Evolutionary conservation across 1,140 invertebrate species (phyloP).

Genomic region (Scaptomyza montana): DNA sequence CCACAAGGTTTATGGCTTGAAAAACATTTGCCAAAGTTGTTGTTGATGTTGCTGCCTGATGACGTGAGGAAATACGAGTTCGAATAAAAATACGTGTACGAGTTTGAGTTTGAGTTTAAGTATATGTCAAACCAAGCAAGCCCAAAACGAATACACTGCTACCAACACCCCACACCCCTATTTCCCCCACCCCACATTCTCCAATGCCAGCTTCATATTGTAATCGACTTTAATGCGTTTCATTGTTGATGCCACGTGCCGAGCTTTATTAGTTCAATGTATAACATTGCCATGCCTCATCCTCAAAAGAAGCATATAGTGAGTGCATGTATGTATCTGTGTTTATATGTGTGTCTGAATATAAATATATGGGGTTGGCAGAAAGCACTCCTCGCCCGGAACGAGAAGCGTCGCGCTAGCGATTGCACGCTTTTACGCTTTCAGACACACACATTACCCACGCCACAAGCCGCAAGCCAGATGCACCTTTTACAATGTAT

Average conservation of each 20-base stretch:
- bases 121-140: slow-evolving; percentile 7
- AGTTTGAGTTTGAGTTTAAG: too few species aligned
- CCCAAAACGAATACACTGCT: slow-evolving; percentile 22
- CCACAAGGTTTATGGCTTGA: slow-evolving; percentile 52
- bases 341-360: slow-evolving; percentile 1
- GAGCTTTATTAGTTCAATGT: slow-evolving; percentile 84
- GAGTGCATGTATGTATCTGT: background rate
- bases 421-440: slow-evolving; percentile 84
- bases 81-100: background rate
- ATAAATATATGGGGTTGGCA: slow-evolving; percentile 12
- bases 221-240: slow-evolving; percentile 84
- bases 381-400: slow-evolving; percentile 40
- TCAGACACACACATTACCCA: slow-evolving; percentile 83
- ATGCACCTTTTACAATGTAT: slow-evolving; percentile 54
- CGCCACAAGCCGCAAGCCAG: slow-evolving; percentile 40
- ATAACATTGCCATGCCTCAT: slow-evolving; percentile 73
- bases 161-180: slow-evolving; percentile 5
- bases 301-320: slow-evolving; percentile 54
- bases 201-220: slow-evolving; percentile 72
- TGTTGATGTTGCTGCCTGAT: slow-evolving; percentile 52
- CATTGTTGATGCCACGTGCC: slow-evolving; percentile 84
- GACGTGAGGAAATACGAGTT: slow-evolving; percentile 36
- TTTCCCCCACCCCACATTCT: background rate
- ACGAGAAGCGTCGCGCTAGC: slow-evolving; percentile 52
- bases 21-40: slow-evolving; percentile 37